Evolutionary conservation across 53 echinoderm and acorn worm species (phyloP).

Genomic region (Echinometra lucunter): DNA sequence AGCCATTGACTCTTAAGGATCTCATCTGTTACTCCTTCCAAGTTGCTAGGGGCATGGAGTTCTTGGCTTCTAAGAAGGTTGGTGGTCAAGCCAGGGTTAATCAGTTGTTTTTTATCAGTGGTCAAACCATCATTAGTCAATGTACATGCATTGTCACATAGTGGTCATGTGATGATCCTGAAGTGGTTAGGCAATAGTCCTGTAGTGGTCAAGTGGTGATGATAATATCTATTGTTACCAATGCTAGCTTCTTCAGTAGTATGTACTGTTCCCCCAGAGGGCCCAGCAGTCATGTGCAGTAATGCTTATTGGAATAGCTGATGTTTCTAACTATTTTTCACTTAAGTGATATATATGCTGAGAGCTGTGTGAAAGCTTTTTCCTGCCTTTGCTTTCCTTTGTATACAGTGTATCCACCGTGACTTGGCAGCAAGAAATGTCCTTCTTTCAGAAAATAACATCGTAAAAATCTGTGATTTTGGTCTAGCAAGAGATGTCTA

Average conservation of each 20-base stretch:
- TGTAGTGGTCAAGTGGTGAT: neutral
- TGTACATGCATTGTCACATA: no score
- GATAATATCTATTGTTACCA: no score
- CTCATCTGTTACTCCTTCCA: conserved; percentile 92
- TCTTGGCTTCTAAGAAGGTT: conserved; percentile 95
- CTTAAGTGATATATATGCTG: neutral
- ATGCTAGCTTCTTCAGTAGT: no score
- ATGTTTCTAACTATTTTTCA: no score
- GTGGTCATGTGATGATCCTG: neutral
- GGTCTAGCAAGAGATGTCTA: conserved; percentile 95
- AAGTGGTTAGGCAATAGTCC: neutral
- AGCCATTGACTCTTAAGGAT: conserved; percentile 87
- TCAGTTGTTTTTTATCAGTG: no score
- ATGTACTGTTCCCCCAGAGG: no score
- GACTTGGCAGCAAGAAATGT: conserved; percentile 95
- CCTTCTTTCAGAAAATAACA: conserved; percentile 88
- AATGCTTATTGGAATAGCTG: no score
- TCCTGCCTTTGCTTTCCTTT: neutral
- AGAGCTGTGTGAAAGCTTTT: neutral
- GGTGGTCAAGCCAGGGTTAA: neutral
- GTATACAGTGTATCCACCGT: conserved; percentile 90
- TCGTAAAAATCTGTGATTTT: conserved; percentile 99
- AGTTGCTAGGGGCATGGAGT: conserved; percentile 96
- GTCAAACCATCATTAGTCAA: no score
- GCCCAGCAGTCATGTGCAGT: no score